These are phyloP conservation scores for Mus minutoides DNA, from an alignment of 2,797 vertebrate genomes.

Conservation along the genomic window DNA sequence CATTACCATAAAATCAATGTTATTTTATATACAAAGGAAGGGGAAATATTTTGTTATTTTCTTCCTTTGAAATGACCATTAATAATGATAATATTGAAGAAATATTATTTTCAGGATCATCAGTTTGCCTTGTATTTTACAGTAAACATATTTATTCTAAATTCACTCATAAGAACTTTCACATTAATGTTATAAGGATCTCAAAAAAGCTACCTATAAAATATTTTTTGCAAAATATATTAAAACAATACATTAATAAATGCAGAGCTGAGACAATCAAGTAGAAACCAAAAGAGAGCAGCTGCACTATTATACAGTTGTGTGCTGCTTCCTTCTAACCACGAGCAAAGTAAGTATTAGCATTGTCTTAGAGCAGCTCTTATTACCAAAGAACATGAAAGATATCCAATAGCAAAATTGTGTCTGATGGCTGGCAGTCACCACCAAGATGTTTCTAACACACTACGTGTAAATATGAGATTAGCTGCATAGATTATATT, in stretches of 20 bases:
- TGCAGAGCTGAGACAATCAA: background rate
- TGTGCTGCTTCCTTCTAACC: background rate
- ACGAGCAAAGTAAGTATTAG: background rate
- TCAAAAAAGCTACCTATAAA: background rate
- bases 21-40: background rate
- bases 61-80: constrained; percentile 9
- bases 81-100: background rate
- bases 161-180: background rate
- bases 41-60: background rate
- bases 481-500: background rate
- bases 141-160: background rate
- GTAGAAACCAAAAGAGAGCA: background rate
- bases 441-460: background rate
- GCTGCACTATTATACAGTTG: background rate
- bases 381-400: constrained; percentile 15
- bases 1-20: background rate
- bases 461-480: constrained; percentile 38
- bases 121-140: background rate
- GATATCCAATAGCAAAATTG: constrained; percentile 7
- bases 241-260: background rate
- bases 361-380: background rate
- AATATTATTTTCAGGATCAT: background rate
- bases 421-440: background rate
- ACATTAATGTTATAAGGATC: background rate
- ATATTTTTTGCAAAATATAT: constrained; percentile 25